Percentiles rank a stretch among this genome's conserved stretches.
These are phyloP conservation scores for Clivina fossor DNA, from an alignment of 2,888 invertebrate genomes.

Conservation along the genomic window DNA sequence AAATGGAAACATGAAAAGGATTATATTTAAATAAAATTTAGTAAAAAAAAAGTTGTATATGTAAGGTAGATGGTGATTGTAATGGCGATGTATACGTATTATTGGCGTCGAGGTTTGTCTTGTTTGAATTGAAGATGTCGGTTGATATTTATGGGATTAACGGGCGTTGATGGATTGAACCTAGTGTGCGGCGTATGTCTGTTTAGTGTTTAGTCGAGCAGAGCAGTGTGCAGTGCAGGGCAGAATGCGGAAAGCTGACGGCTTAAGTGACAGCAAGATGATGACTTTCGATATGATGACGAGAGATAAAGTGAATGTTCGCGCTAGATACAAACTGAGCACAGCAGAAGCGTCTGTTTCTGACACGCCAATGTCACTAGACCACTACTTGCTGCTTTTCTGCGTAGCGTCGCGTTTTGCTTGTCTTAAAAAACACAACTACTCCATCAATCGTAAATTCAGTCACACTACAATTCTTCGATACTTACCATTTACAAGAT, in stretches of 20 bases:
- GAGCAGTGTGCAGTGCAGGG: background rate
- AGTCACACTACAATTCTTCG: no score
- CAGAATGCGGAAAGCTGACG: slow-evolving; percentile 22
- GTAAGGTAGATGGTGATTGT: no score
- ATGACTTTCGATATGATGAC: slow-evolving; percentile 27
- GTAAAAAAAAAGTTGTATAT: no score
- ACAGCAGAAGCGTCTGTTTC: no score
- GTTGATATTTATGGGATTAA: slow-evolving; percentile 32
- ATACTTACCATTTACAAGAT: no score
- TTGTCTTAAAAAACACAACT: slow-evolving; percentile 29
- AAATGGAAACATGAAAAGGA: no score
- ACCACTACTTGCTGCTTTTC: no score
- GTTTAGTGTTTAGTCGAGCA: slow-evolving; percentile 27
- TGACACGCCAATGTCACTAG: no score
- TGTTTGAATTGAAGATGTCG: slow-evolving; percentile 28
- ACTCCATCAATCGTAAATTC: slow-evolving; percentile 20
- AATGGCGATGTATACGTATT: slow-evolving; percentile 7
- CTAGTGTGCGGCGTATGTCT: slow-evolving; percentile 21
- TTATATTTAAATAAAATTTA: no score
- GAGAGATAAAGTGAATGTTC: slow-evolving; percentile 20
- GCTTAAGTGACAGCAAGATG: slow-evolving; percentile 29
- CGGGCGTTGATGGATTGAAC: slow-evolving; percentile 28
- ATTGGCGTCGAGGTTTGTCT: slow-evolving; percentile 1
- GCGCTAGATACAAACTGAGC: no score
- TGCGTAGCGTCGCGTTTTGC: slow-evolving; percentile 7